Evolutionary conservation across 53 echinoderm and acorn worm species (phyloP).

Genomic region (Pentamera pediparva): DNA sequence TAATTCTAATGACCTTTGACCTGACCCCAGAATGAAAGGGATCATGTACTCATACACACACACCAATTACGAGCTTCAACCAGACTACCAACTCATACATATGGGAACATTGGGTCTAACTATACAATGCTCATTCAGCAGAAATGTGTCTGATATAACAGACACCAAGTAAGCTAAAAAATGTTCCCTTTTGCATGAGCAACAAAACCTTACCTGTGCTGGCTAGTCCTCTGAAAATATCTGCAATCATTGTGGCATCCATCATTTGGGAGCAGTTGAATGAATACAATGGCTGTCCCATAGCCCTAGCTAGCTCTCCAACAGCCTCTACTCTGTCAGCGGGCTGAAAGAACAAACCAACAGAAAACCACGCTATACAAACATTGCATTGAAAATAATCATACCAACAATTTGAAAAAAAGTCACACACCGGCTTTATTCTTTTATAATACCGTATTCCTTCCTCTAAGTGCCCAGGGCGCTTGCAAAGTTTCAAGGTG

Average conservation of each 20-base stretch:
- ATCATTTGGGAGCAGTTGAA: slow-evolving; percentile 85
- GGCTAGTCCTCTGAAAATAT: slow-evolving; percentile 87
- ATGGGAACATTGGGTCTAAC: too few relatives aligned
- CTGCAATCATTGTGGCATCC: slow-evolving; percentile 73
- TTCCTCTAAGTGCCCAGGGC: too few relatives aligned
- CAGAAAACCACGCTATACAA: background rate
- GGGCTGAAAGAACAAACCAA: slow-evolving; percentile 38
- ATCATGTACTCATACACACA: background rate
- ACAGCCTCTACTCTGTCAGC: slow-evolving; percentile 60
- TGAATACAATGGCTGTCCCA: slow-evolving; percentile 82
- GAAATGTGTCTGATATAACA: too few relatives aligned
- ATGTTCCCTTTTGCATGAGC: background rate
- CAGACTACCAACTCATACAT: too few relatives aligned
- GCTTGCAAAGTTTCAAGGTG: too few relatives aligned
- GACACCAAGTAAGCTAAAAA: background rate
- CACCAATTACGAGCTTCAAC: too few relatives aligned
- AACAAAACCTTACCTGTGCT: slow-evolving; percentile 57
- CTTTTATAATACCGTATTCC: too few relatives aligned
- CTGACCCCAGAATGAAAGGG: background rate
- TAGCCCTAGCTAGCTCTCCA: slow-evolving; percentile 50
- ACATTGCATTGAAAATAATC: background rate
- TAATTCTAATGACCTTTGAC: too few relatives aligned
- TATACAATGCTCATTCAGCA: too few relatives aligned
- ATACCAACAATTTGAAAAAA: too few relatives aligned
- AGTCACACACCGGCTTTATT: too few relatives aligned